Evolutionary conservation across 2,888 invertebrate genomes (phyloP).

Genomic region (Apodemia mormo): DNA sequence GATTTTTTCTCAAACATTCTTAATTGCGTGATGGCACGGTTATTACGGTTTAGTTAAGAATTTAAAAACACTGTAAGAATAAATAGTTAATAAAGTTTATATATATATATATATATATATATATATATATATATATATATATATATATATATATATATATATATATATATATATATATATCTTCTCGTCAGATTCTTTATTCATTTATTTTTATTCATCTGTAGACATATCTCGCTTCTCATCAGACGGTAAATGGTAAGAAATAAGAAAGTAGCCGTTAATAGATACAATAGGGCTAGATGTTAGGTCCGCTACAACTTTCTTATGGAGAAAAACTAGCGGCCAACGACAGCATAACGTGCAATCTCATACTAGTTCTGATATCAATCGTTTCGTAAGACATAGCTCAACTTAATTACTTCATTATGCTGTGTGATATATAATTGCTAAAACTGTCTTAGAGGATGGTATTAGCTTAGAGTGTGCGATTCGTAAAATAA

Average conservation of each 20-base stretch:
- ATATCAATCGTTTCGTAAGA: slow-evolving; percentile 65
- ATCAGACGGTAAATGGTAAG: slow-evolving; percentile 74
- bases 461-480: neutral
- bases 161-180: too few species aligned
- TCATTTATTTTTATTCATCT: neutral
- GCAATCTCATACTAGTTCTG: slow-evolving; percentile 54
- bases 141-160: too few species aligned
- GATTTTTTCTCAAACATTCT: slow-evolving; percentile 26
- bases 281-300: slow-evolving; percentile 80
- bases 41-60: neutral
- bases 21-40: slow-evolving; percentile 18
- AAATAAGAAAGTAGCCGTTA: slow-evolving; percentile 78
- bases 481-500: neutral
- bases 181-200: too few species aligned
- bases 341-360: slow-evolving; percentile 54
- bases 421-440: slow-evolving; percentile 53
- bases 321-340: slow-evolving; percentile 70
- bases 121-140: too few species aligned
- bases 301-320: slow-evolving; percentile 66
- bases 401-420: slow-evolving; percentile 59
- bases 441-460: slow-evolving; percentile 43
- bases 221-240: slow-evolving; percentile 55
- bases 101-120: too few species aligned
- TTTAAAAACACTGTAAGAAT: neutral
- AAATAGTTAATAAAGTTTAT: too few species aligned